Evolutionary conservation across 2,113 vertebrate species (phyloP).

Genomic region (Pycnonotus jocosus): DNA sequence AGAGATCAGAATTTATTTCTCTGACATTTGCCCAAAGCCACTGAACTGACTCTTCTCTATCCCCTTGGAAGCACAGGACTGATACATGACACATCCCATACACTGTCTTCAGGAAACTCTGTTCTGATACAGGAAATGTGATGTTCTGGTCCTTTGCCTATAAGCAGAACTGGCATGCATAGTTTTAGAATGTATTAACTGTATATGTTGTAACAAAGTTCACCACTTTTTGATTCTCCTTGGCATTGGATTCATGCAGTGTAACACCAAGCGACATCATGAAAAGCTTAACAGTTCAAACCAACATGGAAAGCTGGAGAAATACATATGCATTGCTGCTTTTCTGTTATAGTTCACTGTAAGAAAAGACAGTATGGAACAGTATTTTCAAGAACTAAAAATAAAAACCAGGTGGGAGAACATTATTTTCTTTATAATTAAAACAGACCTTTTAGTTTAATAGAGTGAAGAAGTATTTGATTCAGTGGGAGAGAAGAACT

Average conservation of each 20-base stretch:
- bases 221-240: not conserved
- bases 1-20: not conserved
- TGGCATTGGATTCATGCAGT: not conserved
- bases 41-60: not conserved
- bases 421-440: conserved; percentile 15
- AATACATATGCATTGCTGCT: not conserved
- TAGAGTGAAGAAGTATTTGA: not conserved
- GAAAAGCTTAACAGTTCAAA: not conserved
- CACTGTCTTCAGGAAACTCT: not conserved
- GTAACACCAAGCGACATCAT: not conserved
- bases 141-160: not conserved
- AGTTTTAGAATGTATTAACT: not conserved
- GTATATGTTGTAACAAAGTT: not conserved
- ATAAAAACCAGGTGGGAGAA: not conserved
- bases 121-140: not conserved
- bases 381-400: not conserved
- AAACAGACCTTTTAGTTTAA: conserved; percentile 20
- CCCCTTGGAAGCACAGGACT: not conserved
- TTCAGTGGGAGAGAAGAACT: not conserved
- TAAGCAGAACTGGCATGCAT: not conserved
- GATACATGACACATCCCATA: not conserved
- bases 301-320: not conserved
- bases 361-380: not conserved
- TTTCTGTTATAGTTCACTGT: not conserved
- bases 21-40: not conserved